phyloP scores from a whole-genome alignment of 2,888 invertebrate species.

The Callimorpha dominula region DNA sequence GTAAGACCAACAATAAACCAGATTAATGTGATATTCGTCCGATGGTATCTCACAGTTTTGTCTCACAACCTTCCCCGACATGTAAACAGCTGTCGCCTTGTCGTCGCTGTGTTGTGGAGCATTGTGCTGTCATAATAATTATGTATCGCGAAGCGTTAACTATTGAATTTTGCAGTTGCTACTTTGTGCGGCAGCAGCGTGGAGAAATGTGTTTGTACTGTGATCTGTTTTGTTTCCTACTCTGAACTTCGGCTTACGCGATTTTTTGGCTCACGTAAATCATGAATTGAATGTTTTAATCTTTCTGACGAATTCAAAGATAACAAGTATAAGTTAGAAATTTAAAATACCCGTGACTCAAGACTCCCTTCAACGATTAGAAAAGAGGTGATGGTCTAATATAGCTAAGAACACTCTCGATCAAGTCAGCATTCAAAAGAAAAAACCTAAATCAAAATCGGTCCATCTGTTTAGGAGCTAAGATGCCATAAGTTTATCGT shows the following conservation, averaged over 20 bases:
- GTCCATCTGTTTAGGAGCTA: no score
- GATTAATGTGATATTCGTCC: conserved; percentile 66
- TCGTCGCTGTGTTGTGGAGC: conserved; percentile 60
- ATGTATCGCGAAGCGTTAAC: conserved; percentile 76
- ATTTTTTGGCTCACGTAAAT: neutral
- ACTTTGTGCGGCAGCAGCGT: conserved; percentile 51
- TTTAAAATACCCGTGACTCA: no score
- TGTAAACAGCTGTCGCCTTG: conserved; percentile 70
- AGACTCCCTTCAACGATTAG: no score
- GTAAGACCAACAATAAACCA: conserved; percentile 64
- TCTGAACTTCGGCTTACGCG: conserved; percentile 14
- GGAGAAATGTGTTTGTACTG: conserved; percentile 22
- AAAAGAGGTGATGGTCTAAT: no score
- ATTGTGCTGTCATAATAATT: conserved; percentile 84
- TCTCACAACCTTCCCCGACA: conserved; percentile 53
- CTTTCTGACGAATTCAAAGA: no score
- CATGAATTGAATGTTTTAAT: no score
- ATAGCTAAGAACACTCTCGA: no score
- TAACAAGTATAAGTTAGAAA: no score
- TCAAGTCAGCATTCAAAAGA: no score
- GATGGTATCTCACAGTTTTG: conserved; percentile 66
- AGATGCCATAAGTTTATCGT: no score
- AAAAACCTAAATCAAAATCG: no score
- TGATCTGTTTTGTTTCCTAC: conserved; percentile 10
- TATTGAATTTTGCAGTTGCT: conserved; percentile 68